Percentiles rank a stretch among this genome's conserved stretches.
phyloP scores from a whole-genome alignment of 2,888 invertebrate genomes.

The Xiphydria camelus region DNA sequence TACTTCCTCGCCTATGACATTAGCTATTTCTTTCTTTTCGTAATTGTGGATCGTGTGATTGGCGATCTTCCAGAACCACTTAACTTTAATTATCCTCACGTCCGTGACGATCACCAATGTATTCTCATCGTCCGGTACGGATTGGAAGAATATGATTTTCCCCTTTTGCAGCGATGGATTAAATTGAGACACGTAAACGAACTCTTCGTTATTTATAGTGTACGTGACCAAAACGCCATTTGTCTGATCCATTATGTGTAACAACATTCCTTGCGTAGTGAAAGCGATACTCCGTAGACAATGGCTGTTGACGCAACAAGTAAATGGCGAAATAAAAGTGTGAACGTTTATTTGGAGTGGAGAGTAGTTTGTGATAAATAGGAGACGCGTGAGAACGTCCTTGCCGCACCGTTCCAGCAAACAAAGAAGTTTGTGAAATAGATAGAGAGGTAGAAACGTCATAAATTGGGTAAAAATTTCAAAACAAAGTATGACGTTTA shows the following conservation, averaged over 20 bases:
- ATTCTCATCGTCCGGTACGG: constrained; percentile 31
- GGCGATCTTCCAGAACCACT: constrained; percentile 31
- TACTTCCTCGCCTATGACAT: constrained; percentile 33
- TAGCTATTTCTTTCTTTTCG: constrained; percentile 29
- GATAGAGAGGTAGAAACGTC: no score
- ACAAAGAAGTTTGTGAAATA: no score
- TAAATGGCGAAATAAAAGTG: no score
- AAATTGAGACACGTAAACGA: constrained; percentile 36
- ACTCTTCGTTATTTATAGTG: constrained; percentile 17
- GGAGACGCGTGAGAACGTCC: no score
- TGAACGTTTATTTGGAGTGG: no score
- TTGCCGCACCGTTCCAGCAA: no score
- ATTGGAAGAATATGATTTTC: constrained; percentile 40
- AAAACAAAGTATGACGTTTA: not conserved
- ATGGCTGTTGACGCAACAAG: no score
- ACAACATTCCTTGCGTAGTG: constrained; percentile 28
- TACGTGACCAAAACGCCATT: constrained; percentile 40
- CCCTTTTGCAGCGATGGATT: constrained; percentile 32
- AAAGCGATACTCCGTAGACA: constrained; percentile 28
- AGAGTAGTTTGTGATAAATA: no score
- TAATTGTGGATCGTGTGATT: constrained; percentile 36
- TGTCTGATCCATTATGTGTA: constrained; percentile 42
- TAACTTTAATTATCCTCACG: constrained; percentile 36
- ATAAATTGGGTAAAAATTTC: not conserved
- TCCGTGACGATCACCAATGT: constrained; percentile 47